Evolutionary conservation across 1,140 invertebrate species (phyloP), one percentile per base, ranked within the genome.

Genomic region (Bombus waltoni): DNA sequence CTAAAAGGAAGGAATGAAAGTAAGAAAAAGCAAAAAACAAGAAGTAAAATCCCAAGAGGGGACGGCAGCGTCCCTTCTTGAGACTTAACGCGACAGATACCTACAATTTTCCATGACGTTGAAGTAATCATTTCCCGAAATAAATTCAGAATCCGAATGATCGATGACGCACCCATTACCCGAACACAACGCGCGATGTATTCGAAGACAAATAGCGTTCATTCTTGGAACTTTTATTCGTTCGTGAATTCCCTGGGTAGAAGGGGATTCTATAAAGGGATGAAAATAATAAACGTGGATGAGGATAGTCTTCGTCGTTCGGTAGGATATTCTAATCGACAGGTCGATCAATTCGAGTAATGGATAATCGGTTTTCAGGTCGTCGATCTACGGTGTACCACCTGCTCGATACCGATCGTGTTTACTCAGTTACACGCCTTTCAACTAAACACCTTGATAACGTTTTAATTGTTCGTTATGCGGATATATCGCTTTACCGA

Each of bases 361-460:
- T 83, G 81, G 74, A 57, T 68, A 76, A 77, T 70, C 81, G 65
- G 62, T 77, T 77, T 77, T 68, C 47, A 77, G 81, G 35, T 77
- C 74, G 74, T 35, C 65, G 22, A 57, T 81, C 80, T 25, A 8
- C 13, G 40, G 35, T 28, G 25, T 28, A 42, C 38, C 79, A 81
- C 35, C 66, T 18, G 66, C 66, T 72, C 38, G 40, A 28, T 28
- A 0, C 40, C 15, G 9, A 38, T n/a, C 57, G 28, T 44, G 62
- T 83, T 83, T 83, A 53, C 81, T 75, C 42, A 68, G 35, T 35
- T 53, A 35, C 81, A 44, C 82, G 13, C 65, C 74, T 83, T 59
- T 70, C 35, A 70, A 83, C 65, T 65, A 78, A 70, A 70, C 65
- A 44, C 47, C 38, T 44, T n/a, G 47, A 28, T 70, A 70, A 78